Base-by-base conservation (phyloP, 2,888 invertebrate genomes). In the Entomobrya proxima region DNA sequence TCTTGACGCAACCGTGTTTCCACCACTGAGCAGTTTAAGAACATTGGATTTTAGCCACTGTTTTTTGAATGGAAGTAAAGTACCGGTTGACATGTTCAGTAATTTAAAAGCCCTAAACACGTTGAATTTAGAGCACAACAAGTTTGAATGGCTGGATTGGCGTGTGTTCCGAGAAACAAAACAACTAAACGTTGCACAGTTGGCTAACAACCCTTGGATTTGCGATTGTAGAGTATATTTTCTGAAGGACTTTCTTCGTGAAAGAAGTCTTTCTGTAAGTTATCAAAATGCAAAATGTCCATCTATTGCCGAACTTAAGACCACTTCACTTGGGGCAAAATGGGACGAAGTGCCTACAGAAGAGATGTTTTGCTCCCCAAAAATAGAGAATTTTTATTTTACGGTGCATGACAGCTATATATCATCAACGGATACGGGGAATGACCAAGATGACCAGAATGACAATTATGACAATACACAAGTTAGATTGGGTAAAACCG, bases 191-290 rank as follows among this genome's bases (percentile, higher is more conserved):
- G 0, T 9, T 7, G 4, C 77, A 6, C 7, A 50, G 3, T 40
- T 83, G 13, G 15, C 13, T 5, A 40, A 37, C 0, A 83, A 83
- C 18, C 76, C 35, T 3, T 83, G 76, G 76, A 24, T 32, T 40
- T 76, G 83, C 30, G 83, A 83, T 18, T 83, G 83, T 40, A 27
- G 55, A 2, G 30, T 83, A 13, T 69, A 76, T 18, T 77, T 83
- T 76, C 24, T 83, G 0, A 83, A 52, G 27, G 83, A 83, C 18
- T 44, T 44, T 35, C 21, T 83, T 9, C 27, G 11, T 5, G 37
- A 75, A 13, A 37, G n/a, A 13, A 6, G 18, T 21, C 27, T 52
- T n/a, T 11, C 52, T 1, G 9, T 2, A 9, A 40, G 0, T 55
- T 21, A 40, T 27, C 58, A 75, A 21, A 52, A 75, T 11, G 27